phyloP scores from a whole-genome alignment of 2,888 invertebrate species.

The Onchidella celtica region DNA sequence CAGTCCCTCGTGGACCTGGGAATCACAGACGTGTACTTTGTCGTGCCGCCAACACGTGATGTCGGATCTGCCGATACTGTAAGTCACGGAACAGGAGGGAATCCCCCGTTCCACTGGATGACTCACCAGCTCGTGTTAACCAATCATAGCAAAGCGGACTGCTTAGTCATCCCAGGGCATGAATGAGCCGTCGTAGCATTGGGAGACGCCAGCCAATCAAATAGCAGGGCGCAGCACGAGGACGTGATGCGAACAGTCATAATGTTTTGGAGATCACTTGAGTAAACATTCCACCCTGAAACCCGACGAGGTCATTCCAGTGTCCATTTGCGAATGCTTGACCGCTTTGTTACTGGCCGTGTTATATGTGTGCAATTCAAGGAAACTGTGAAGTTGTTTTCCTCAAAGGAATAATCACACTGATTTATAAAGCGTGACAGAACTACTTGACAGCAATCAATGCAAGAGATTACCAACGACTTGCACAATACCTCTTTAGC shows the following conservation, averaged over 20 bases:
- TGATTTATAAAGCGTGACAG: background rate
- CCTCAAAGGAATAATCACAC: too few species aligned
- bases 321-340: background rate
- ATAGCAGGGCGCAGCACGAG: constrained; percentile 12
- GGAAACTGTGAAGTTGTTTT: too few species aligned
- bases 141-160: constrained; percentile 42
- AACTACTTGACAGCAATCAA: background rate
- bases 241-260: constrained; percentile 16
- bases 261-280: constrained; percentile 19
- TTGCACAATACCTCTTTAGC: background rate
- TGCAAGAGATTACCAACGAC: constrained; percentile 33
- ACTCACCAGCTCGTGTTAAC: constrained; percentile 39
- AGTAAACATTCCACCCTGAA: constrained; percentile 36
- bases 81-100: constrained; percentile 34
- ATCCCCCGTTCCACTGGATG: constrained; percentile 15
- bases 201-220: constrained; percentile 28
- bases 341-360: too few species aligned
- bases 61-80: background rate
- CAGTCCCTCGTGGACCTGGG: background rate
- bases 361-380: background rate
- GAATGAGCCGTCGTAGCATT: constrained; percentile 43
- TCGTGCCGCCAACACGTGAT: constrained; percentile 24
- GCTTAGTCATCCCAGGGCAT: constrained; percentile 52
- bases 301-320: background rate
- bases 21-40: constrained; percentile 1